A percentile compares a stretch with the other conserved stretches of the same genome.
Conservation (phyloP, 2,113 vertebrate species). For the Suricata suricatta region DNA sequence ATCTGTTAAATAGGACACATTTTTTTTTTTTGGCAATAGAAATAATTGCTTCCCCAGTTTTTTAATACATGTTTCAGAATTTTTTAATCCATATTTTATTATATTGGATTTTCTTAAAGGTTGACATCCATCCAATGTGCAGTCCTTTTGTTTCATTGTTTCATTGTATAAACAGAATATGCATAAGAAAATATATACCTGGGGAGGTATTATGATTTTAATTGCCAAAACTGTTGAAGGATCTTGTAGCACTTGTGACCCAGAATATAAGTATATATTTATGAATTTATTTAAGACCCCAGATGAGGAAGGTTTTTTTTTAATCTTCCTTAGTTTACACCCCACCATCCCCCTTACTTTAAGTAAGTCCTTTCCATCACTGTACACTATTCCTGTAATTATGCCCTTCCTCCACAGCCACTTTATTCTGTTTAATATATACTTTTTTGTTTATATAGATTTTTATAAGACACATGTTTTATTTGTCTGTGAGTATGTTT, state of each 20-base stretch:
- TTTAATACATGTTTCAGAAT: conserved; percentile 24
- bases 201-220: not conserved
- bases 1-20: not conserved
- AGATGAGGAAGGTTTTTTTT: not conserved
- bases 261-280: not conserved
- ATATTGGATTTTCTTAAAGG: not conserved
- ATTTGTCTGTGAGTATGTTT: not conserved
- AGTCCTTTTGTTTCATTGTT: not conserved
- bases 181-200: not conserved
- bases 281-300: not conserved
- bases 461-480: not conserved
- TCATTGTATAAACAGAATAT: not conserved
- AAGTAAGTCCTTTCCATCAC: not conserved
- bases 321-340: not conserved
- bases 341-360: not conserved
- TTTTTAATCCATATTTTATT: not conserved
- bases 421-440: not conserved
- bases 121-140: not conserved
- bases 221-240: not conserved
- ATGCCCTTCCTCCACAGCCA: not conserved
- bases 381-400: not conserved
- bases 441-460: not conserved
- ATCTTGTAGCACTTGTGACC: not conserved
- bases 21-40: not conserved
- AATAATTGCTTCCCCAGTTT: conserved; percentile 4